Base-by-base conservation (phyloP, 1,140 invertebrate species). In the Berghia stephanieae region DNA sequence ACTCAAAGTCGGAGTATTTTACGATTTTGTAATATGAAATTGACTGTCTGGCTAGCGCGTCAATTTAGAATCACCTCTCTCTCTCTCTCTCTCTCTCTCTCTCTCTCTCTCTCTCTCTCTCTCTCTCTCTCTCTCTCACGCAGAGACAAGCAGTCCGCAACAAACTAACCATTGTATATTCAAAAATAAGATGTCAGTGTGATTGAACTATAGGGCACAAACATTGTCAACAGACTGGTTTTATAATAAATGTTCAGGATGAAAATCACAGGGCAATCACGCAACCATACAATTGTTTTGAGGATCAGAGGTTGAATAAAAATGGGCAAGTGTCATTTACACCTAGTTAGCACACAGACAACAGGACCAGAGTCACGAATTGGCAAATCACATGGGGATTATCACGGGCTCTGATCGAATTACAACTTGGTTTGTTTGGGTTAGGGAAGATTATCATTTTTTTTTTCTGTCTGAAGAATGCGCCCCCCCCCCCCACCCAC, bases 61-160 rank as follows among this genome's bases (percentile, higher is more conserved):
- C n/a, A 27, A 24, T 40, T 24, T 46, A 18, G 18, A 18, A 36
- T 24, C n/a, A 24, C 21, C 31, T 36, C 34, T 24, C n/a, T 66
- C n/a, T 36, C n/a, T n/a, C 24, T 49, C 31, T 67, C 27, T 31
- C 55, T 66, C 34, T 67, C 34, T 42, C n/a, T 38, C 66, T 40
- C 16, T 49, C 67, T 73, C 38, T 52, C 21, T 21, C 55, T 60
- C 55, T 60, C 55, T 60, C 55, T 60, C 55, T 60, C 55, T 60
- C 55, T 6, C 55, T 60, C 55, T 6, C 55, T 60, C 4, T n/a
- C n/a, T n/a, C n/a, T n/a, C n/a, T n/a, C n/a, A n/a, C n/a, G n/a
- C n/a, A n/a, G n/a, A n/a, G n/a, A 60, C 5, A 60, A 60, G 5
- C 4, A 43, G 44, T 46, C 43, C 18, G 31, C 13, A 73, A 34